These are phyloP conservation scores for Nomada flava DNA, from an alignment of 2,888 invertebrate species.

Conservation along the genomic window DNA sequence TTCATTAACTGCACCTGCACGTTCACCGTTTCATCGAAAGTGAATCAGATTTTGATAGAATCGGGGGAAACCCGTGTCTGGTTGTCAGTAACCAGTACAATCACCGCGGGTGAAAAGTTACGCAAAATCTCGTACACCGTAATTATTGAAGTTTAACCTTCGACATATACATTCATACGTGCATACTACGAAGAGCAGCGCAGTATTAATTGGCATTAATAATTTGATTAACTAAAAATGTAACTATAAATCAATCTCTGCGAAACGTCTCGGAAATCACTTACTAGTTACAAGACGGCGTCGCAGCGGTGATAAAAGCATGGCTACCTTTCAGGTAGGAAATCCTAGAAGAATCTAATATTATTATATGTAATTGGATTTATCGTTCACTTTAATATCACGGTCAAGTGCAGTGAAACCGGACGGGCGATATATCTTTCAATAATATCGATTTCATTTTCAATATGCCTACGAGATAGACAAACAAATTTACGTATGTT, in stretches of 20 bases:
- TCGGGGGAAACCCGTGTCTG: neutral
- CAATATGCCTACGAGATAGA: too few relatives aligned
- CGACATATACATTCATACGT: neutral
- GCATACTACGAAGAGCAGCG: neutral
- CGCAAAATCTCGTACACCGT: slow-evolving; percentile 1
- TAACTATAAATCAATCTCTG: too few relatives aligned
- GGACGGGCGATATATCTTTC: neutral
- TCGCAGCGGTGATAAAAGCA: neutral
- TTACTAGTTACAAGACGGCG: neutral
- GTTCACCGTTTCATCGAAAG: neutral
- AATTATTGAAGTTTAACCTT: neutral
- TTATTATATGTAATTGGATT: slow-evolving; percentile 34
- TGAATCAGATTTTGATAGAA: neutral
- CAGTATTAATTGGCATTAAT: too few relatives aligned
- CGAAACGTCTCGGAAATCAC: too few relatives aligned
- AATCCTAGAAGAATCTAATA: slow-evolving; percentile 53
- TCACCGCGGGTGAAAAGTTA: slow-evolving; percentile 5
- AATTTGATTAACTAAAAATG: too few relatives aligned
- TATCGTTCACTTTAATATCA: neutral
- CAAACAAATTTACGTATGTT: too few relatives aligned
- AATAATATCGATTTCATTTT: neutral
- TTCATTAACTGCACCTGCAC: too few relatives aligned
- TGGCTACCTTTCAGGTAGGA: neutral
- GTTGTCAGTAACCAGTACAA: neutral
- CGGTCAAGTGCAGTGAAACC: neutral